Percentiles rank a stretch among this genome's conserved stretches.
Evolutionary conservation across 2,797 vertebrate species (phyloP).

Genomic region (Leptatherina wallacei): DNA sequence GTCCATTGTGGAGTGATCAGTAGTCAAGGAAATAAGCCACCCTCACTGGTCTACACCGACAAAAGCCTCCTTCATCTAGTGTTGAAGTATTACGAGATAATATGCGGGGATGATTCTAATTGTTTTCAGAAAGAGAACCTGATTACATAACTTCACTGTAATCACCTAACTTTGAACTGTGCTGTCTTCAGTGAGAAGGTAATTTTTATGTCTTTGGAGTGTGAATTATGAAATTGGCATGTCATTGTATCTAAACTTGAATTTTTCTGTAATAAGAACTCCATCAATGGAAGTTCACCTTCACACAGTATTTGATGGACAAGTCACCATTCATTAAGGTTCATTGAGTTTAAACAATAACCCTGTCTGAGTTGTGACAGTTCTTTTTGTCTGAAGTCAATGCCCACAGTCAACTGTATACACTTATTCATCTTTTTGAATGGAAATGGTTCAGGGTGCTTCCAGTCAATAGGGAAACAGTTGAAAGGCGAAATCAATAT

Average conservation of each 20-base stretch:
- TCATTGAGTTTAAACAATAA: background rate
- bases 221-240: background rate
- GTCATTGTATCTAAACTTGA: background rate
- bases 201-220: background rate
- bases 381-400: background rate
- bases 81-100: background rate
- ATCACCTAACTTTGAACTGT: background rate
- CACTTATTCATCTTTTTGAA: background rate
- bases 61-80: background rate
- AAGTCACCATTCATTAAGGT: background rate
- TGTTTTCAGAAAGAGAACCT: background rate
- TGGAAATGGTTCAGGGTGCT: background rate
- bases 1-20: background rate
- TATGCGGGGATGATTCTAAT: background rate
- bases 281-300: background rate
- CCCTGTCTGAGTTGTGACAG: slow-evolving; percentile 2
- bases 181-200: background rate
- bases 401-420: background rate
- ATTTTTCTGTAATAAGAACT: slow-evolving; percentile 2
- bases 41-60: background rate
- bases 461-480: background rate
- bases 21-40: background rate
- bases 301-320: background rate
- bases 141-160: background rate
- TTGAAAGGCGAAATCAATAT: background rate